phyloP scores from a whole-genome alignment of 1,140 invertebrate species.

The Uloborus diversus region DNA sequence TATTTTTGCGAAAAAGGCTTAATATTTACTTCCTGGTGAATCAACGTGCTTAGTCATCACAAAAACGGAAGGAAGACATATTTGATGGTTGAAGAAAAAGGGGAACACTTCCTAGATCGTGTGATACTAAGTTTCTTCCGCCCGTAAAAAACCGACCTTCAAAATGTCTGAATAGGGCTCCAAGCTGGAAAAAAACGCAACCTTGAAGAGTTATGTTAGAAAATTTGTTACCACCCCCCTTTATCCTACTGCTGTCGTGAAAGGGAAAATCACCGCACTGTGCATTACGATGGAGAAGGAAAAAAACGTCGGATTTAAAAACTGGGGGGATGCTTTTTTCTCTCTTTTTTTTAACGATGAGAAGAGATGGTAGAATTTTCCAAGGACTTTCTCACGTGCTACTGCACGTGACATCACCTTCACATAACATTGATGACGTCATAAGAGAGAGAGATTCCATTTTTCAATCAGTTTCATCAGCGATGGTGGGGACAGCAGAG shows the following conservation, averaged over 20 bases:
- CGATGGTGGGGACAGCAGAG: neutral
- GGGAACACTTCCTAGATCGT: constrained; percentile 28
- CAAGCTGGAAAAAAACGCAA: neutral
- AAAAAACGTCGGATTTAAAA: constrained; percentile 2
- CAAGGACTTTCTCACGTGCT: constrained; percentile 54
- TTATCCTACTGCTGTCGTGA: constrained; percentile 11
- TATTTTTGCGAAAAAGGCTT: too few relatives aligned
- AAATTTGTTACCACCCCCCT: constrained; percentile 30
- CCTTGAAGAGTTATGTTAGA: constrained; percentile 8
- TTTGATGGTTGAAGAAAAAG: neutral
- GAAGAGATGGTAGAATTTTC: constrained; percentile 10
- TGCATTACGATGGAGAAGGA: neutral
- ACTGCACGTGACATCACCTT: constrained; percentile 48
- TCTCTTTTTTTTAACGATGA: constrained; percentile 4
- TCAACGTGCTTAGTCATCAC: neutral
- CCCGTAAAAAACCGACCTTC: constrained; percentile 46
- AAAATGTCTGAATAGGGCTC: constrained; percentile 15
- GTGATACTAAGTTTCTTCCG: constrained; percentile 15
- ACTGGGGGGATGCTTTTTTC: neutral
- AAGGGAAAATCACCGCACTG: constrained; percentile 20
- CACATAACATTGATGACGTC: constrained; percentile 43
- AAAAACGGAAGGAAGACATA: constrained; percentile 18
- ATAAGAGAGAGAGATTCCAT: neutral
- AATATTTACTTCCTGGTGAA: neutral
- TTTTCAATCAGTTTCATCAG: too few relatives aligned